Percentiles rank a stretch among this genome's conserved stretches.
phyloP scores from a whole-genome alignment of 2,113 vertebrate species.

The Gadus macrocephalus region DNA sequence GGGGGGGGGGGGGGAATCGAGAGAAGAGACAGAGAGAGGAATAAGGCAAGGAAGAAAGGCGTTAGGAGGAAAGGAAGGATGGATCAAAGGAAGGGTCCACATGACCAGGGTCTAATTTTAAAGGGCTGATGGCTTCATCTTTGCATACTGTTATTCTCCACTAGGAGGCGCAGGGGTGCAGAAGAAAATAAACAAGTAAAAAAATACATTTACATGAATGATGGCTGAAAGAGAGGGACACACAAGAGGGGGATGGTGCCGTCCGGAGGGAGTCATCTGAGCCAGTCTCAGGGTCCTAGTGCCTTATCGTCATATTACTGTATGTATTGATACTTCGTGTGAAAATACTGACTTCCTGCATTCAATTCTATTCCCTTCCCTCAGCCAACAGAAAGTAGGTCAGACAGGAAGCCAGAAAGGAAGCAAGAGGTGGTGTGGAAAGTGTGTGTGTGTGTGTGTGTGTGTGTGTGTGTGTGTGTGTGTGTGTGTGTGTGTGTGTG shows the following conservation, averaged over 20 bases:
- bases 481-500: no score
- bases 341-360: no score
- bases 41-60: not conserved
- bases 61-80: not conserved
- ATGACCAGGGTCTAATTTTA: slow-evolving; percentile 42
- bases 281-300: no score
- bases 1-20: not conserved
- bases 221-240: not conserved
- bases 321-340: no score
- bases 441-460: no score
- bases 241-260: not conserved
- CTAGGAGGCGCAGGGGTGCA: slow-evolving; percentile 12
- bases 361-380: no score
- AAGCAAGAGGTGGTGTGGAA: no score
- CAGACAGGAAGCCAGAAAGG: no score
- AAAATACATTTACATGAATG: not conserved
- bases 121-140: slow-evolving; percentile 51
- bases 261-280: not conserved
- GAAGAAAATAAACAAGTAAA: not conserved
- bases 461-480: no score
- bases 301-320: no score
- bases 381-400: no score
- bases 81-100: not conserved
- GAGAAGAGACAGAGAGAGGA: not conserved
- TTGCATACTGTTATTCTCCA: slow-evolving; percentile 49